Percentiles rank a stretch among this genome's conserved stretches.
phyloP scores from a whole-genome alignment of 2,888 invertebrate genomes.

The Imbricaverruca yamaguchii region DNA sequence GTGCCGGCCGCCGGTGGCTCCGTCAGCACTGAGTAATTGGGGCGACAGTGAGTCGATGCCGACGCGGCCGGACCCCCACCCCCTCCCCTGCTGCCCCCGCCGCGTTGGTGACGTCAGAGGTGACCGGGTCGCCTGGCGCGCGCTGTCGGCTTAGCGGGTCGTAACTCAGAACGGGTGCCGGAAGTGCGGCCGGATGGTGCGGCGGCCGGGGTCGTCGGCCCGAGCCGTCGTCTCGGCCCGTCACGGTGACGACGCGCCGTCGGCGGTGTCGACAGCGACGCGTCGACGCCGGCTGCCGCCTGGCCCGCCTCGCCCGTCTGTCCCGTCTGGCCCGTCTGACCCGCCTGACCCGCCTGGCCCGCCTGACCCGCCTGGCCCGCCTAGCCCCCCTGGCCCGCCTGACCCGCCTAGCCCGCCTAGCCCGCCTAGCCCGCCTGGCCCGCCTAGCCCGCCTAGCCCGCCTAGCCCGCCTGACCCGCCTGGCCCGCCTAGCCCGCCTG shows the following conservation, averaged over 20 bases:
- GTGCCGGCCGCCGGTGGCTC: too few relatives aligned
- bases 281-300: slow-evolving; percentile 49
- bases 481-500: not conserved
- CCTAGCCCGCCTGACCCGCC: not conserved
- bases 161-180: too few relatives aligned
- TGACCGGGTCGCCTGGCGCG: too few relatives aligned
- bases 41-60: too few relatives aligned
- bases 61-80: too few relatives aligned
- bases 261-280: not conserved
- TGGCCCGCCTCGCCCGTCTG: not conserved
- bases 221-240: not conserved
- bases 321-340: not conserved
- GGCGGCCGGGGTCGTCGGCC: not conserved
- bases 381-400: not conserved
- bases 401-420: not conserved
- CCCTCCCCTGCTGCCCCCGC: too few relatives aligned
- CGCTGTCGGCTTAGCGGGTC: too few relatives aligned
- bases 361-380: not conserved
- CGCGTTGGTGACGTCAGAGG: too few relatives aligned
- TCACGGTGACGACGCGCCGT: not conserved
- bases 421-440: not conserved
- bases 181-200: not conserved
- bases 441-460: not conserved
- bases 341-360: not conserved
- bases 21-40: too few relatives aligned